phyloP scores from a whole-genome alignment of 2,797 vertebrate genomes.

The Columba guinea region DNA sequence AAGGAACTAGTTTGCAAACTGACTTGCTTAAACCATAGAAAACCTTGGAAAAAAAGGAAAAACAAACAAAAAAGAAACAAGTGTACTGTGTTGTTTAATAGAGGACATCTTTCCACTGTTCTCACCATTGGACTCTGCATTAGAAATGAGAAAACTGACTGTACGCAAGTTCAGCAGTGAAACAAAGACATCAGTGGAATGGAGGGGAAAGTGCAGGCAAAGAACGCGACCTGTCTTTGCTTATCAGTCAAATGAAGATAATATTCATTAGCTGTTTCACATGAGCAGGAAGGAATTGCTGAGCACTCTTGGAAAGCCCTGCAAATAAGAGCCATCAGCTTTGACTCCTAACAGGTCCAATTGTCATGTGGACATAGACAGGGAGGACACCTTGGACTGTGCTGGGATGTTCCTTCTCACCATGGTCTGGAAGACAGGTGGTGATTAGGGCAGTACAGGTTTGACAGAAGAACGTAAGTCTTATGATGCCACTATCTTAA shows the following conservation, averaged over 20 bases:
- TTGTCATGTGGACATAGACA: background rate
- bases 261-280: background rate
- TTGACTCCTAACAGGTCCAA: background rate
- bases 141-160: background rate
- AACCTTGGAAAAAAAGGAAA: background rate
- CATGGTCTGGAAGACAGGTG: background rate
- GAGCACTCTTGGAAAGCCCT: background rate
- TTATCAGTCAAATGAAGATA: conserved; percentile 1
- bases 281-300: background rate
- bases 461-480: background rate
- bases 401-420: background rate
- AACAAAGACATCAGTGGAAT: background rate
- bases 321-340: background rate
- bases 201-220: background rate
- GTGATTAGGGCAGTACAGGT: background rate
- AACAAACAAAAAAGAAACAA: background rate
- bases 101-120: background rate
- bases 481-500: background rate
- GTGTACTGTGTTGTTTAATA: background rate
- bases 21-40: background rate
- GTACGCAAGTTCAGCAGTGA: background rate
- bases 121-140: background rate
- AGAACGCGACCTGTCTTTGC: background rate
- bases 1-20: background rate
- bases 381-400: background rate